A percentile compares a stretch with the other conserved stretches of the same genome.
Conservation (phyloP, 92 coral and sea anemone genomes). For the Hydrozoanthus gracilis region DNA sequence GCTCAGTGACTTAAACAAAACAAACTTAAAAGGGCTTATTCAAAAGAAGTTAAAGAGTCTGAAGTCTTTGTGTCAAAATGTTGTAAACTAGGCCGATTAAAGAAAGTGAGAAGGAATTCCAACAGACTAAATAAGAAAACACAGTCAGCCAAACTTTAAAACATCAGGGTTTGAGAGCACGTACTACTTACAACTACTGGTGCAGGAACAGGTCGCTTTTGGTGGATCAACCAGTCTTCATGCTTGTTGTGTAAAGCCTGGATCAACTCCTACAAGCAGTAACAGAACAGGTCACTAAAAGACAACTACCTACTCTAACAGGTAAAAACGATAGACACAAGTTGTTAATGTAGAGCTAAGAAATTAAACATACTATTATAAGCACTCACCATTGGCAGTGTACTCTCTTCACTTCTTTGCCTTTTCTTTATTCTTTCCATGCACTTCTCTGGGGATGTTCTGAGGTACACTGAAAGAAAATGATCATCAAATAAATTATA, state of each 20-base stretch:
- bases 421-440: conserved; percentile 90
- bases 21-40: too few relatives aligned
- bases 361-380: too few relatives aligned
- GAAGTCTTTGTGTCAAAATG: too few relatives aligned
- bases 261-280: conserved; percentile 70
- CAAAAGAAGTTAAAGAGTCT: too few relatives aligned
- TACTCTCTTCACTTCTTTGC: conserved; percentile 84
- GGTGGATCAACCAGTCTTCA: conserved; percentile 90
- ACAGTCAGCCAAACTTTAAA: too few relatives aligned
- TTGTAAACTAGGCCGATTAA: too few relatives aligned
- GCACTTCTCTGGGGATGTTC: conserved; percentile 96
- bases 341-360: not conserved
- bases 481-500: not conserved
- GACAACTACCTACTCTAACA: too few relatives aligned
- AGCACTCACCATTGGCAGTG: conserved; percentile 81
- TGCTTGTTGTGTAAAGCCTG: conserved; percentile 89
- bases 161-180: too few relatives aligned
- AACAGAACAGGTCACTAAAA: too few relatives aligned
- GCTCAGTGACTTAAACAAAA: too few relatives aligned
- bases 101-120: too few relatives aligned
- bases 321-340: not conserved
- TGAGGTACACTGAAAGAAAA: conserved; percentile 73
- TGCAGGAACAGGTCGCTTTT: conserved; percentile 85
- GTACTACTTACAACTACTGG: conserved; percentile 90
- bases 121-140: too few relatives aligned